Evolutionary conservation across 2,888 invertebrate genomes (phyloP).

Genomic region (Acanthococcus lagerstroemiae): DNA sequence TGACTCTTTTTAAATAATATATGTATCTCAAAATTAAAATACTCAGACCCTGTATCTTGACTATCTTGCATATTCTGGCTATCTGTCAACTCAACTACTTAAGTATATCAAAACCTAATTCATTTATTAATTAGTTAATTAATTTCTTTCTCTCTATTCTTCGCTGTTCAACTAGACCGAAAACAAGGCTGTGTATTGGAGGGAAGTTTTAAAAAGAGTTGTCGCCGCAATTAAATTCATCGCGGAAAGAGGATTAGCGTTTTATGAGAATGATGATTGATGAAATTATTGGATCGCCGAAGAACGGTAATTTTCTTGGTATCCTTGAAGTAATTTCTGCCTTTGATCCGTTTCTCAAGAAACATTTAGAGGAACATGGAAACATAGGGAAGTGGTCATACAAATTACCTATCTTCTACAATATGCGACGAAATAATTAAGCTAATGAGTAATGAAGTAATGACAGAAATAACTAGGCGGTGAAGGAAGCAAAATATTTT

Average conservation of each 20-base stretch:
- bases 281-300: too few relatives aligned
- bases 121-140: neutral
- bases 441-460: neutral
- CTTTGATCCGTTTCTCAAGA: neutral
- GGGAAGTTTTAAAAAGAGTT: neutral
- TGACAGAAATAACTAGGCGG: too few relatives aligned
- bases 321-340: neutral
- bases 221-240: neutral
- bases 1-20: too few relatives aligned
- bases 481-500: too few relatives aligned
- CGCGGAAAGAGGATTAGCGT: neutral
- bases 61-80: too few relatives aligned
- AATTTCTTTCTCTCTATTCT: neutral
- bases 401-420: conserved; percentile 4
- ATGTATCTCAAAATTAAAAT: too few relatives aligned
- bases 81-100: too few relatives aligned
- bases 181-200: neutral
- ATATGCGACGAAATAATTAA: neutral
- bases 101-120: too few relatives aligned
- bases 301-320: too few relatives aligned
- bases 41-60: too few relatives aligned
- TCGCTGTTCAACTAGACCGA: neutral
- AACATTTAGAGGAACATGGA: neutral
- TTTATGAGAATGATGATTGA: neutral
- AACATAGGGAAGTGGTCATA: conserved; percentile 3